Conservation (phyloP, 2,888 invertebrate genomes). For the Odontomyia ornata region DNA sequence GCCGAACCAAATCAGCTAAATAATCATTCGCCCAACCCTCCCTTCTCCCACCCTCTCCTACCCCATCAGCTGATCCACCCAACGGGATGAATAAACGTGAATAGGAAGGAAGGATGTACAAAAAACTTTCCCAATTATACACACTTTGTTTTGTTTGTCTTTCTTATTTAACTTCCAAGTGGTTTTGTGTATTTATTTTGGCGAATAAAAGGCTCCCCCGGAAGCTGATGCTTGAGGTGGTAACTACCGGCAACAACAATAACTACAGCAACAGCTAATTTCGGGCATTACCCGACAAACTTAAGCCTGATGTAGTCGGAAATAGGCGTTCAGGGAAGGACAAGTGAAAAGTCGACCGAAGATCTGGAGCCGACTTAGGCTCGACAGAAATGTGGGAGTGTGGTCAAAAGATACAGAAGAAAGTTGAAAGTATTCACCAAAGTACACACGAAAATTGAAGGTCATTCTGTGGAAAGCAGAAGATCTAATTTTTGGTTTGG, state of each 20-base stretch:
- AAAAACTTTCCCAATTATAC: slow-evolving; percentile 39
- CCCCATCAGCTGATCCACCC: no score
- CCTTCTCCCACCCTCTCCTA: background rate
- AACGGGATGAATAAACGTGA: background rate
- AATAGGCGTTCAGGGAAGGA: background rate
- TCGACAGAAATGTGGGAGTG: background rate
- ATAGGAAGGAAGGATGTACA: slow-evolving; percentile 1
- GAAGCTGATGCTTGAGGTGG: slow-evolving; percentile 10
- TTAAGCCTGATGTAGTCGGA: background rate
- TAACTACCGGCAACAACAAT: background rate
- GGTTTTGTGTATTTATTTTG: slow-evolving; percentile 22
- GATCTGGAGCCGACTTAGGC: background rate
- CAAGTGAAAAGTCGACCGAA: background rate
- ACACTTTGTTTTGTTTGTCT: slow-evolving; percentile 38
- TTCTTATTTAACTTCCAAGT: slow-evolving; percentile 36
- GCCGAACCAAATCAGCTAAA: no score
- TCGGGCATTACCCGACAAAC: slow-evolving; percentile 6
- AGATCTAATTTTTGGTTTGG: background rate
- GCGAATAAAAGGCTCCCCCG: slow-evolving; percentile 6
- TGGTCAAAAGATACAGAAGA: background rate
- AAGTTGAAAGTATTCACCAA: background rate
- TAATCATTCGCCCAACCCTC: background rate
- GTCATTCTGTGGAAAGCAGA: slow-evolving; percentile 7
- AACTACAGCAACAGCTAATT: background rate
- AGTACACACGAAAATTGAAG: background rate